Percentiles rank a stretch among this genome's conserved stretches.
phyloP scores from a whole-genome alignment of 2,113 vertebrate genomes.

The Anguilla japonica region DNA sequence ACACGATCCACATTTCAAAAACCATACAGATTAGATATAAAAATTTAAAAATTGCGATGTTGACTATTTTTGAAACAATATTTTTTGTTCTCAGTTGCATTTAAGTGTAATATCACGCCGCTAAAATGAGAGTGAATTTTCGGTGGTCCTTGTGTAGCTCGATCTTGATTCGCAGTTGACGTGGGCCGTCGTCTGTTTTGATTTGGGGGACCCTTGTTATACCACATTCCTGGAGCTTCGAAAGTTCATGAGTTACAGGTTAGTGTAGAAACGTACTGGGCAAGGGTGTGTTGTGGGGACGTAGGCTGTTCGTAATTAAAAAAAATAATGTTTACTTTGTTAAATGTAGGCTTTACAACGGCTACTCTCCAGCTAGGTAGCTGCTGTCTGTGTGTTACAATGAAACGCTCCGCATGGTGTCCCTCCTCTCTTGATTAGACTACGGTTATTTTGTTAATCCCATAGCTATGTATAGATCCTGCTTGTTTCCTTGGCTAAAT shows the following conservation, averaged over 20 bases:
- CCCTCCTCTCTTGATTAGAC: background rate
- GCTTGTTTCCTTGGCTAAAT: background rate
- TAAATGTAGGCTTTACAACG: background rate
- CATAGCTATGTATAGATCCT: too few species aligned
- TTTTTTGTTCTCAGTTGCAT: background rate
- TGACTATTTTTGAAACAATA: background rate
- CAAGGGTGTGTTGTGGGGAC: background rate
- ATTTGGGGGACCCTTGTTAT: background rate
- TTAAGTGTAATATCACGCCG: background rate
- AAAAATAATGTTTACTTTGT: background rate
- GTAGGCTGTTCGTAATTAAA: background rate
- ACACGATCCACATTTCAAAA: background rate
- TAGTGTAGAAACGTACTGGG: background rate
- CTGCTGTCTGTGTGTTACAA: background rate
- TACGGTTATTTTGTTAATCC: background rate
- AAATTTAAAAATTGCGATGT: too few species aligned
- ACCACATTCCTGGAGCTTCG: background rate
- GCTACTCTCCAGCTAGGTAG: background rate
- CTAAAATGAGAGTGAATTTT: background rate
- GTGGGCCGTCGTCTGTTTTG: background rate
- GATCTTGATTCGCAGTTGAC: background rate
- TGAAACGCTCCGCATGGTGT: background rate
- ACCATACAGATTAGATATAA: background rate
- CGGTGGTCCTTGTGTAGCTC: background rate
- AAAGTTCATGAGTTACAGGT: constrained; percentile 11